phyloP scores from a whole-genome alignment of 2,888 invertebrate species.

The Megamerina dolium region DNA sequence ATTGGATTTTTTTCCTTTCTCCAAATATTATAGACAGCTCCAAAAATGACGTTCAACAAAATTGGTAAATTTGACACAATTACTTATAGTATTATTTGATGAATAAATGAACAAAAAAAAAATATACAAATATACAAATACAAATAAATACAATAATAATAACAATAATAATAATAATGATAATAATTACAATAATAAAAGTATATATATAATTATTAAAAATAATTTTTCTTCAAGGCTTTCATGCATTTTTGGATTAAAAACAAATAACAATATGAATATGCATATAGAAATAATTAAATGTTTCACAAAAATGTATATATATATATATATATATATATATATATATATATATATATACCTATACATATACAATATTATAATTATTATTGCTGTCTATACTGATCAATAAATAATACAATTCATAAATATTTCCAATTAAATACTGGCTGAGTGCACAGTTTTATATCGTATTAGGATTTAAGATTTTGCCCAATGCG shows the following conservation, averaged over 20 bases:
- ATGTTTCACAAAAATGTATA: not conserved
- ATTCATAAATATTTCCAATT: slow-evolving; percentile 12
- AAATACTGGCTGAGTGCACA: slow-evolving; percentile 40
- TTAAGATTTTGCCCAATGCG: slow-evolving; percentile 5
- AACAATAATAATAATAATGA: not conserved
- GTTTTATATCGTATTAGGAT: slow-evolving; percentile 10
- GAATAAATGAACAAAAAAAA: slow-evolving; percentile 20
- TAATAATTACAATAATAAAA: not conserved
- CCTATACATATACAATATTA: slow-evolving; percentile 4
- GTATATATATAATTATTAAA: not conserved
- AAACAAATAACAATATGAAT: slow-evolving; percentile 16
- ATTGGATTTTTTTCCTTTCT: too few relatives aligned
- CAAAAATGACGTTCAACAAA: too few relatives aligned
- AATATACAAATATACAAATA: slow-evolving; percentile 33
- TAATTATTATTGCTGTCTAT: not conserved
- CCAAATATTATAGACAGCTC: too few relatives aligned
- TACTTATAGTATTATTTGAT: too few relatives aligned
- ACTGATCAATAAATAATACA: not conserved
- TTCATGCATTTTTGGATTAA: slow-evolving; percentile 38
- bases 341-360: slow-evolving; percentile 9
- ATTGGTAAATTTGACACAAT: too few relatives aligned
- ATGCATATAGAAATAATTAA: not conserved
- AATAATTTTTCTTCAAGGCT: slow-evolving; percentile 23
- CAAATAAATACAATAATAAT: slow-evolving; percentile 13
- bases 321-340: slow-evolving; percentile 5